A percentile compares a stretch with the other conserved stretches of the same genome.
Conservation (phyloP, 2,888 invertebrate genomes). For the Cheilosia impressa region DNA sequence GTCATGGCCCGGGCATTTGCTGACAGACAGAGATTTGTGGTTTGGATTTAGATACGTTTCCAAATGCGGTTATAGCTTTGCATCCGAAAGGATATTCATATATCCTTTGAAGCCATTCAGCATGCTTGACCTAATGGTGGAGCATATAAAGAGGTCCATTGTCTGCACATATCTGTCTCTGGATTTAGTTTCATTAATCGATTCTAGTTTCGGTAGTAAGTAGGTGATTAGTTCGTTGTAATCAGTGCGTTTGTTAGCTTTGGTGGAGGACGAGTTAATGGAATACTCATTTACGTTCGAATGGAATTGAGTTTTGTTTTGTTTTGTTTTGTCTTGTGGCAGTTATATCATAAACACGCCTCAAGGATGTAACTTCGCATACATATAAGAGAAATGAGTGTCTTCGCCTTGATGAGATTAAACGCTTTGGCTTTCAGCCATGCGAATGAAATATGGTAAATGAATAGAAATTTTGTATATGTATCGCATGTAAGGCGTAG, state of each 20-base stretch:
- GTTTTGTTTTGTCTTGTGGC: no score
- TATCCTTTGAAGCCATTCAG: background rate
- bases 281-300: background rate
- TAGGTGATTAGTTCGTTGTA: slow-evolving; percentile 22
- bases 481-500: no score
- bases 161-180: slow-evolving; percentile 33
- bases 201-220: slow-evolving; percentile 37
- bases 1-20: slow-evolving; percentile 41
- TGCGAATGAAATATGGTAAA: background rate
- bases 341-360: no score
- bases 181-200: slow-evolving; percentile 57
- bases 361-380: no score
- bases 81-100: slow-evolving; percentile 29
- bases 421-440: background rate
- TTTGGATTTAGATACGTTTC: slow-evolving; percentile 24
- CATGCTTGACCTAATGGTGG: slow-evolving; percentile 4
- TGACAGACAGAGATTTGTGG: slow-evolving; percentile 57
- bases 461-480: no score
- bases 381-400: no score
- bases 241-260: background rate
- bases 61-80: slow-evolving; percentile 50
- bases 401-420: background rate
- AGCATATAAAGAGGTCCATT: no score
- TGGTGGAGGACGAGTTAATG: background rate
- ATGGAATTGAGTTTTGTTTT: no score